Conservation (phyloP, 2,113 vertebrate species). For the Campylomormyrus tamandua region DNA sequence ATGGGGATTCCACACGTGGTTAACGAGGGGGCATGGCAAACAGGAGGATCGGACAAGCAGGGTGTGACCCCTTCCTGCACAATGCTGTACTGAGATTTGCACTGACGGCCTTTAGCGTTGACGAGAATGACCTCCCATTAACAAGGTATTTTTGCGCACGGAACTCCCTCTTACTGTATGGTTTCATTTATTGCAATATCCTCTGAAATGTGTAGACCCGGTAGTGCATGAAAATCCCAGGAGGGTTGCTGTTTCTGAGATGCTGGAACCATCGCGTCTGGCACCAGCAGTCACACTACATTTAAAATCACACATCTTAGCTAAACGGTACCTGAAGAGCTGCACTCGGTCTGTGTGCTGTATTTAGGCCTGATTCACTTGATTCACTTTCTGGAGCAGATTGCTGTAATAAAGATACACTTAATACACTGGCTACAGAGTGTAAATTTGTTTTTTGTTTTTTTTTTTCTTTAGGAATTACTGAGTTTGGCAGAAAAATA, state of each 20-base stretch:
- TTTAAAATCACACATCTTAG: not conserved
- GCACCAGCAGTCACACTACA: not conserved
- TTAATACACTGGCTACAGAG: not conserved
- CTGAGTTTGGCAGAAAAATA: constrained; percentile 45
- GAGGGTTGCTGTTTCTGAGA: not conserved
- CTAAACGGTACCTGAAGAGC: not conserved
- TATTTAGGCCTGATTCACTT: not conserved
- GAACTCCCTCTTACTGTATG: not conserved
- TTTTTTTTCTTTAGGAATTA: constrained; percentile 40
- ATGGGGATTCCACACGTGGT: too few species aligned
- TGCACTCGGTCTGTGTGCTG: not conserved
- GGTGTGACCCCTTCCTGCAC: constrained; percentile 38
- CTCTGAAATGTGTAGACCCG: not conserved
- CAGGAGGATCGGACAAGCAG: too few species aligned
- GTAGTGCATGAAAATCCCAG: not conserved
- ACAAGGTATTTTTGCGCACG: not conserved
- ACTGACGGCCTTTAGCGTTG: not conserved
- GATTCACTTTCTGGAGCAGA: not conserved
- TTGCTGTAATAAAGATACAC: not conserved
- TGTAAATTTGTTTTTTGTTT: not conserved
- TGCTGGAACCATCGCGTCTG: not conserved
- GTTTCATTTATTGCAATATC: not conserved
- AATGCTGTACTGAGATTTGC: constrained; percentile 42
- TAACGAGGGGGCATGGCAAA: too few species aligned
- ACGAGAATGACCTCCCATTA: not conserved